Base-by-base conservation (phyloP, 2,888 invertebrate genomes). In the Ariolimax columbianus region DNA sequence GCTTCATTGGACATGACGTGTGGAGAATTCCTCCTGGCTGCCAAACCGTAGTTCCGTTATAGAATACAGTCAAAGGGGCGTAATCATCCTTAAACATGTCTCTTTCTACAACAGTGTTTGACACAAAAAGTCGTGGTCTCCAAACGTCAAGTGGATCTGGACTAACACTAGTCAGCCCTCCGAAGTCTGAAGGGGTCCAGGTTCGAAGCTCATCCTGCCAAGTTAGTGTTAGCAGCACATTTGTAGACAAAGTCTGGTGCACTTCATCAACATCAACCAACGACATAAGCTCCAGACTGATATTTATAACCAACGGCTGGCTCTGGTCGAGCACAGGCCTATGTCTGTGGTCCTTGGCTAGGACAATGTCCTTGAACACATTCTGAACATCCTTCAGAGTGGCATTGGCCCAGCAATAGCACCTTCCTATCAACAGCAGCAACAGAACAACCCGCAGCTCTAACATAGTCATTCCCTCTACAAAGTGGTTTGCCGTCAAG, bases 181-280 rank as follows among this genome's bases (percentile, higher is more conserved):
- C 79, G 33, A 73, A 78, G 6, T 86, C 59, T 0, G 26, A 30
- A 9, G 59, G 59, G 17, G 59, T 78, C 86, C 86, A 86, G 0
- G 72, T 77, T 30, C 82, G 70, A 43, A 82, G 17, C 72, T 82
- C 79, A 51, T 86, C 86, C 40, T 72, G 38, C 86, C 86, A 86
- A 23, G 17, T 63, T 72, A 82, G n/a, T 1, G 72, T 38, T n/a
- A 82, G 3, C 0, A 72, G 40, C 19, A 73, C 59, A 63, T 72
- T 82, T 6, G 63, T 73, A 17, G 73, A 72, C 36, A 82, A 63
- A 38, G 55, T 55, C 63, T 82, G 82, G 23, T 73, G 72, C 6
- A 73, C 59, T 59, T 82, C 73, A 30, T 55, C 55, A 1, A 82
- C 72, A 23, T 82, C 82, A 2, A 55, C 47, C 14, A 82, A 40